phyloP scores from a whole-genome alignment of 2,888 invertebrate genomes.

The Hirtodrosophila histrioides region DNA sequence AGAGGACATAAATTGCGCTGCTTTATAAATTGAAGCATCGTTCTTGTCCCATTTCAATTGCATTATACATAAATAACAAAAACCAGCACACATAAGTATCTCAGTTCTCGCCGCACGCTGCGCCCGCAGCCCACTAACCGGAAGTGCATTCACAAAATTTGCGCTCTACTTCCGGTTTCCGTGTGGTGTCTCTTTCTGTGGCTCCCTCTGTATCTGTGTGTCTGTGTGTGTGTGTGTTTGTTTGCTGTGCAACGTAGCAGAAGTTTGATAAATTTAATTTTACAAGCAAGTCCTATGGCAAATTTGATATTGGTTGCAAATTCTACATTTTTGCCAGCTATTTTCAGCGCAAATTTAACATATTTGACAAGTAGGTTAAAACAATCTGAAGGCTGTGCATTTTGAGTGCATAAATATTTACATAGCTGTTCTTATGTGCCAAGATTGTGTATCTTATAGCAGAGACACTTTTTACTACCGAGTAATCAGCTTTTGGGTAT shows the following conservation, averaged over 20 bases:
- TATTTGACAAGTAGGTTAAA: slow-evolving; percentile 3
- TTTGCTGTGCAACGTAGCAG: slow-evolving; percentile 60
- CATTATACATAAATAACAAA: slow-evolving; percentile 58
- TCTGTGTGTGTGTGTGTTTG: slow-evolving; percentile 9
- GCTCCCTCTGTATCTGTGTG: neutral
- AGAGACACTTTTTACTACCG: too few species aligned
- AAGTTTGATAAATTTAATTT: slow-evolving; percentile 73
- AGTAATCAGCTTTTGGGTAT: too few species aligned
- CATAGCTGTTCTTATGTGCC: too few species aligned
- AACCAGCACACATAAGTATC: slow-evolving; percentile 14
- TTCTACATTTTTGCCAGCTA: neutral
- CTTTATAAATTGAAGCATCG: slow-evolving; percentile 32
- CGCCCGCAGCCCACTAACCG: slow-evolving; percentile 46
- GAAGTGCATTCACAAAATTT: slow-evolving; percentile 76
- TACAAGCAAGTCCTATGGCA: slow-evolving; percentile 26
- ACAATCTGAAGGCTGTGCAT: too few species aligned
- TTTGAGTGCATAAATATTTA: too few species aligned
- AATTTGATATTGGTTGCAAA: slow-evolving; percentile 36
- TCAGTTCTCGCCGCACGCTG: neutral
- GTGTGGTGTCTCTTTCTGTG: slow-evolving; percentile 52
- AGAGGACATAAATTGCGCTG: slow-evolving; percentile 31
- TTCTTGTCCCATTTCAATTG: slow-evolving; percentile 38
- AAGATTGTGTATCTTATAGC: too few species aligned
- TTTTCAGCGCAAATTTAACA: slow-evolving; percentile 23
- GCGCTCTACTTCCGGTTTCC: slow-evolving; percentile 71